phyloP scores from a whole-genome alignment of 2,113 vertebrate species.

The Tautogolabrus adspersus region DNA sequence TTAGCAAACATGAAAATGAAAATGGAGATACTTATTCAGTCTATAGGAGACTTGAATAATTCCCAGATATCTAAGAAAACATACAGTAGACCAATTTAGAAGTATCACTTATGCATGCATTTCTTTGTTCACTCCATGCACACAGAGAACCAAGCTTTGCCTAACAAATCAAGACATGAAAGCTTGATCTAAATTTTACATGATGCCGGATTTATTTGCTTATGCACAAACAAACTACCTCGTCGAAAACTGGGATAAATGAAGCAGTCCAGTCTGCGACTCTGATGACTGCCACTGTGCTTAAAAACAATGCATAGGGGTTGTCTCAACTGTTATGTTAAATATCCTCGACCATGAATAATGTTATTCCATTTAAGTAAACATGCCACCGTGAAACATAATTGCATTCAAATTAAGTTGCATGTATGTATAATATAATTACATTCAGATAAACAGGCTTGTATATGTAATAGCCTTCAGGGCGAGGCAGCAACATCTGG shows the following conservation, averaged over 20 bases:
- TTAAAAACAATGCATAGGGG: neutral
- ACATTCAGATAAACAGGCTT: constrained; percentile 69
- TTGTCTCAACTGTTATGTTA: constrained; percentile 30
- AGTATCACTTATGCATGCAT: neutral
- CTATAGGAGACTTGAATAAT: no score
- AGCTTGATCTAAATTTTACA: constrained; percentile 25
- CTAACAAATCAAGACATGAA: constrained; percentile 12
- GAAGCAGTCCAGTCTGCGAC: neutral
- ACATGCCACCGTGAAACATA: constrained; percentile 54
- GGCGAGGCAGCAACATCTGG: constrained; percentile 65
- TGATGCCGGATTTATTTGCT: constrained; percentile 22
- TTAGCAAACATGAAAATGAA: no score
- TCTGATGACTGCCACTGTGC: constrained; percentile 13
- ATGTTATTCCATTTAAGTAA: constrained; percentile 61
- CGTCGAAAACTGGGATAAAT: constrained; percentile 1
- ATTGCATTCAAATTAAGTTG: constrained; percentile 69
- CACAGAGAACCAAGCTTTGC: neutral
- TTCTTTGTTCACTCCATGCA: constrained; percentile 6
- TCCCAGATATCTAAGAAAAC: no score
- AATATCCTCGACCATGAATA: constrained; percentile 60
- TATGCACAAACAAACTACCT: neutral
- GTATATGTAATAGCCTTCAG: constrained; percentile 59
- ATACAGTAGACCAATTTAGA: neutral
- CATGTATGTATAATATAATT: constrained; percentile 73
- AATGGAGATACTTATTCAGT: no score